A percentile compares a stretch with the other conserved stretches of the same genome.
These are phyloP conservation scores for Acanthornis magna DNA, from an alignment of 2,797 vertebrate genomes.

Conservation along the genomic window DNA sequence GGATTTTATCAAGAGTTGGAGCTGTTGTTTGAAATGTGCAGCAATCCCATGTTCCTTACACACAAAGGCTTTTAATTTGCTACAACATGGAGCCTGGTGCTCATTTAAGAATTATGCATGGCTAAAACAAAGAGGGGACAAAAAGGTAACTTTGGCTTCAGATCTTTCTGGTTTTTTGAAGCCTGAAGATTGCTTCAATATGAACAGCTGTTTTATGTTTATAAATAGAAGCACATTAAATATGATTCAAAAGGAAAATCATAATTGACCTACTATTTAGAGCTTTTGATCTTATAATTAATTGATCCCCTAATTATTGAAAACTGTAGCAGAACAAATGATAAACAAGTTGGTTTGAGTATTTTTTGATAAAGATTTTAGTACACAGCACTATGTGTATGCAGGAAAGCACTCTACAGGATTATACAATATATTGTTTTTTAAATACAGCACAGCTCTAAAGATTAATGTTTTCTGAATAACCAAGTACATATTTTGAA, in stretches of 20 bases:
- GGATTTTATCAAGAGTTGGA: background rate
- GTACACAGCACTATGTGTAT: background rate
- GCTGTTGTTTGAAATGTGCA: background rate
- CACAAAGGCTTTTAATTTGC: background rate
- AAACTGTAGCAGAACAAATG: conserved; percentile 16
- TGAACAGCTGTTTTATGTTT: conserved; percentile 13
- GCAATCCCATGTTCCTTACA: background rate
- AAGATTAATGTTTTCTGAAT: background rate
- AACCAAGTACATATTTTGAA: background rate
- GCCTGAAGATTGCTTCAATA: background rate
- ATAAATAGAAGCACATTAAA: conserved; percentile 19
- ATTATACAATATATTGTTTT: background rate
- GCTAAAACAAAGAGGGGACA: background rate
- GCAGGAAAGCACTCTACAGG: background rate
- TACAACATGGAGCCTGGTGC: background rate
- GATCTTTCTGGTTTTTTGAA: background rate
- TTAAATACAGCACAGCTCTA: background rate
- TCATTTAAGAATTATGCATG: background rate
- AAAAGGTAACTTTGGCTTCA: background rate
- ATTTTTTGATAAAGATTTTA: background rate
- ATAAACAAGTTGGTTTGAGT: background rate
- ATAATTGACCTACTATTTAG: conserved; percentile 15
- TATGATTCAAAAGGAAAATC: background rate
- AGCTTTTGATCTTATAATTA: conserved; percentile 49
- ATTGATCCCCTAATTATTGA: conserved; percentile 6